phyloP scores from a whole-genome alignment of 2,888 invertebrate species.

The Noctuana brunneofusca region DNA sequence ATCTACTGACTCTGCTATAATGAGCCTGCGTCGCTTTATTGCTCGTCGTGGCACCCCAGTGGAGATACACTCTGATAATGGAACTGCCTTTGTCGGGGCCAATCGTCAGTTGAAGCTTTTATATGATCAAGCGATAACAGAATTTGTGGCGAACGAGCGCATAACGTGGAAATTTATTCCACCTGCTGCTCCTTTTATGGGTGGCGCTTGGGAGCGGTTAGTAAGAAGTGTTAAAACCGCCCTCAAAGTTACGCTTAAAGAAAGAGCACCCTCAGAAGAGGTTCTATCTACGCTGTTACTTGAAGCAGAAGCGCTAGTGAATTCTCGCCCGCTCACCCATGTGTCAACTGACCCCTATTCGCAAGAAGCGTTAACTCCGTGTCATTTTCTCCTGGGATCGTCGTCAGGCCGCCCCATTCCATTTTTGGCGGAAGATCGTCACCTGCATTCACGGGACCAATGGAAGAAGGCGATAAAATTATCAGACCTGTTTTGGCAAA shows the following conservation, averaged over 20 bases:
- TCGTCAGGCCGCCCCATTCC: not conserved
- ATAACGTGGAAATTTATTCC: not conserved
- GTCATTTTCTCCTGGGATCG: not conserved
- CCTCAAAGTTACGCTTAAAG: not conserved
- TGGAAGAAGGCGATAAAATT: not conserved
- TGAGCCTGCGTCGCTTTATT: not conserved
- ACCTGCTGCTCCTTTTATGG: not conserved
- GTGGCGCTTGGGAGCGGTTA: not conserved
- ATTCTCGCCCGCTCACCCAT: not conserved
- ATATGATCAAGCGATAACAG: not conserved
- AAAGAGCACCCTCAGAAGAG: not conserved
- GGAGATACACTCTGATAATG: constrained; percentile 1
- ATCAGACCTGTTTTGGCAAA: not conserved
- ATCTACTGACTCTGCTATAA: not conserved
- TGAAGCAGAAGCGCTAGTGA: not conserved
- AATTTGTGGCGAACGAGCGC: not conserved
- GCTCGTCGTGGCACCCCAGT: not conserved
- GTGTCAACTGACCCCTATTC: not conserved
- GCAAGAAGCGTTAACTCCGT: not conserved
- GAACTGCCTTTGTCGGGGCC: constrained; percentile 1
- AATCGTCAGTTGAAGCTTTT: not conserved
- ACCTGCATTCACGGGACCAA: not conserved
- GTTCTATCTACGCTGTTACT: not conserved
- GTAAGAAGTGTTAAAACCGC: not conserved
- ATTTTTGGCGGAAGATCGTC: not conserved